phyloP scores from a whole-genome alignment of 2,888 invertebrate genomes.

The Julus scandinavius region DNA sequence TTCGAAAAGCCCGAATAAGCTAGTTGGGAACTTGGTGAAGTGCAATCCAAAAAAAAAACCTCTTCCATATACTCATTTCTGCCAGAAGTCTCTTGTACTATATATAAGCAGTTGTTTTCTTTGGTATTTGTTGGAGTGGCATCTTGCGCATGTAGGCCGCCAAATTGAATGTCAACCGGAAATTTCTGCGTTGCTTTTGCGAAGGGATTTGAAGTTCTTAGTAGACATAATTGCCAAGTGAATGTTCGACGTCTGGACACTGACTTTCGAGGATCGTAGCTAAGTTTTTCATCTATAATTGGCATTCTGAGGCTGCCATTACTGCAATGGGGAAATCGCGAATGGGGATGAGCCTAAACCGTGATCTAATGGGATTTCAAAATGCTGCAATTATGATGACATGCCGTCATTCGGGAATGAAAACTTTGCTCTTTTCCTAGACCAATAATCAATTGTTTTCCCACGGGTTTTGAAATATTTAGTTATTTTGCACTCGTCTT shows the following conservation, averaged over 20 bases:
- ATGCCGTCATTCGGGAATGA: not conserved
- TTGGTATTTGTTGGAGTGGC: not conserved
- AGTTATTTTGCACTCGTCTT: not conserved
- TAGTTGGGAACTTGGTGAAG: not conserved
- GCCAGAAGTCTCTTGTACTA: not conserved
- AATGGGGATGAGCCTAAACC: not conserved
- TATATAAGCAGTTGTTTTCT: not conserved
- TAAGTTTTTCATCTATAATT: conserved; percentile 8
- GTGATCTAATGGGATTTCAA: not conserved
- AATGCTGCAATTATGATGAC: conserved; percentile 15
- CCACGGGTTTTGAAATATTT: not conserved
- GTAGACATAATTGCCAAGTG: conserved; percentile 20
- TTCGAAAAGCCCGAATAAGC: not conserved
- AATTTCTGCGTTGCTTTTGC: not conserved
- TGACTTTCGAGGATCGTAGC: not conserved
- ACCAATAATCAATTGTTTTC: not conserved
- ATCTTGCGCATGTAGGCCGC: not conserved
- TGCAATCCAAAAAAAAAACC: not conserved
- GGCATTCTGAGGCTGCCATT: not conserved
- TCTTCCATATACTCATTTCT: not conserved
- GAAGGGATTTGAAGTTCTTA: conserved; percentile 2
- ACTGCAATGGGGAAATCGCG: not conserved
- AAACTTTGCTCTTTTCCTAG: not conserved
- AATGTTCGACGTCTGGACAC: not conserved
- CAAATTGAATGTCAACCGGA: conserved; percentile 12